Conservation (phyloP, 2,113 vertebrate genomes). For the Oryzias celebensis region DNA sequence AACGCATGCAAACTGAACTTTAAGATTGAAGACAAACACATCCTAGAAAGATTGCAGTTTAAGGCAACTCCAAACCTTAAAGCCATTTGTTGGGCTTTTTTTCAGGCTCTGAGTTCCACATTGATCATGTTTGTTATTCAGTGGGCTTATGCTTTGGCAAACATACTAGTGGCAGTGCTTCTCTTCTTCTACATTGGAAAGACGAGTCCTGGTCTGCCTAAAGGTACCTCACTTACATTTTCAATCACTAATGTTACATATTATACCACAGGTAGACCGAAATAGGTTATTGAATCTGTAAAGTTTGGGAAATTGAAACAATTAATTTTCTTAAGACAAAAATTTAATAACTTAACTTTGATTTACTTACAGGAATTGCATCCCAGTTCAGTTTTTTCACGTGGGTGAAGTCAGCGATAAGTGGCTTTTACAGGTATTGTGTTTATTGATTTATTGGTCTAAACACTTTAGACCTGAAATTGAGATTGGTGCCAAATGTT, state of each 20-base stretch:
- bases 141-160: constrained; percentile 91
- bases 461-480: background rate
- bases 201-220: constrained; percentile 88
- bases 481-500: too few species aligned
- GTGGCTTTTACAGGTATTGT: constrained; percentile 81
- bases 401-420: constrained; percentile 84
- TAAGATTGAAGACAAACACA: too few species aligned
- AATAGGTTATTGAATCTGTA: too few species aligned
- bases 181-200: constrained; percentile 92
- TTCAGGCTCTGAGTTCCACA: constrained; percentile 85
- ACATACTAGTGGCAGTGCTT: constrained; percentile 81
- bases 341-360: background rate
- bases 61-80: too few species aligned
- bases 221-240: constrained; percentile 74
- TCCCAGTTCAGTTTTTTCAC: constrained; percentile 88
- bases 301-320: background rate
- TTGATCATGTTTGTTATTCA: constrained; percentile 94
- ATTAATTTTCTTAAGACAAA: too few species aligned
- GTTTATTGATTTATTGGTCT: background rate
- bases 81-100: constrained; percentile 13
- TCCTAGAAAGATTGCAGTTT: too few species aligned
- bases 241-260: background rate
- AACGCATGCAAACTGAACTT: background rate
- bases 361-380: constrained; percentile 82
- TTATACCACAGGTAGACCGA: background rate